Percentiles rank a stretch among this genome's conserved stretches.
Conservation (phyloP, 2,113 vertebrate genomes). For the Zapornia atra region DNA sequence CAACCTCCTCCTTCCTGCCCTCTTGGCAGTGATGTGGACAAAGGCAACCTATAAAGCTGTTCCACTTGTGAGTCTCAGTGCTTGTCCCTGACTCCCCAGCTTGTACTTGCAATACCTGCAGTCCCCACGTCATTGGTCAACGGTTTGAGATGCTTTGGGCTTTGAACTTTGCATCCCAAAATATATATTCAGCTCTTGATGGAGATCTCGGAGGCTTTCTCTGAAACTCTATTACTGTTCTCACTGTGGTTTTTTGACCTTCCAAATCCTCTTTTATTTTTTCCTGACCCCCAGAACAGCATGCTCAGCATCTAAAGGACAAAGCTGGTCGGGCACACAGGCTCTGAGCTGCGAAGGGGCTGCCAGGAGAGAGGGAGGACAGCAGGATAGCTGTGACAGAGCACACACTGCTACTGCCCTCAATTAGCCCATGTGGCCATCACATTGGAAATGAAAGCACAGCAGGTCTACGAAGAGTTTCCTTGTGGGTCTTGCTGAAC, state of each 20-base stretch:
- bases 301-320: not conserved
- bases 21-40: not conserved
- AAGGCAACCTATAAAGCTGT: not conserved
- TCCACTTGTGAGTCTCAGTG: not conserved
- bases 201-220: not conserved
- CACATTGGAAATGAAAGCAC: not conserved
- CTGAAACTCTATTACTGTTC: not conserved
- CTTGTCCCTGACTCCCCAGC: not conserved
- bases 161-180: not conserved
- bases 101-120: not conserved
- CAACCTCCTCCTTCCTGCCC: not conserved
- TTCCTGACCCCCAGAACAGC: not conserved
- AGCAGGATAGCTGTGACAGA: not conserved
- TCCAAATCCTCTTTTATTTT: not conserved
- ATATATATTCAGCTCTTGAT: not conserved
- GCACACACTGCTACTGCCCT: not conserved
- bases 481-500: not conserved
- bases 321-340: not conserved
- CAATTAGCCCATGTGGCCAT: conserved; percentile 3
- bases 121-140: not conserved
- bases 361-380: not conserved
- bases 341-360: not conserved
- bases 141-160: not conserved
- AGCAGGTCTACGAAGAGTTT: not conserved
- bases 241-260: not conserved